phyloP scores from a whole-genome alignment of 2,797 vertebrate species.

The Hozukius guyotensis region DNA sequence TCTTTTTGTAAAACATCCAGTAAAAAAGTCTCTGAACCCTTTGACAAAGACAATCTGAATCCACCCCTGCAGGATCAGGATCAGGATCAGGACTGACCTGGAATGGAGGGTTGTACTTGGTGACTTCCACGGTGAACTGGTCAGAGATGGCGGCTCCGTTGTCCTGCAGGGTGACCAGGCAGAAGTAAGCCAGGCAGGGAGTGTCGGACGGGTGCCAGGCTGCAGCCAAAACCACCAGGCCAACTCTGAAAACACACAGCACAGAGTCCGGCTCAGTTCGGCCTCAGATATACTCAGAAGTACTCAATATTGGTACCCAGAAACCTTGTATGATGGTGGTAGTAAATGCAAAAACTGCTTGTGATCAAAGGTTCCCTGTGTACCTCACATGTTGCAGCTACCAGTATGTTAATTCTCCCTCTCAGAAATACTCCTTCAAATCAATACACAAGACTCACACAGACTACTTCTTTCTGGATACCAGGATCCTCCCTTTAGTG shows the following conservation, averaged over 20 bases:
- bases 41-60: not conserved
- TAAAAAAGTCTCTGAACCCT: not conserved
- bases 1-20: not conserved
- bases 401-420: not conserved
- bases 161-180: slow-evolving; percentile 90
- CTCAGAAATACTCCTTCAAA: not conserved
- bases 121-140: slow-evolving; percentile 91
- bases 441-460: not conserved
- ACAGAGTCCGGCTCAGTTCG: accelerated
- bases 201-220: slow-evolving; percentile 91
- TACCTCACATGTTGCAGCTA: not conserved
- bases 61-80: not conserved
- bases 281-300: not conserved
- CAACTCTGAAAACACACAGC: slow-evolving; percentile 78
- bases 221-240: slow-evolving; percentile 91
- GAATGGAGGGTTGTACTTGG: slow-evolving; percentile 90
- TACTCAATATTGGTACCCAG: not conserved
- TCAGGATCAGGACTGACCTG: slow-evolving; percentile 80
- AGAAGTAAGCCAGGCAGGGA: slow-evolving; percentile 92
- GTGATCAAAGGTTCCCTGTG: not conserved
- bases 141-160: slow-evolving; percentile 83
- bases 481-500: not conserved
- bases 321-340: not conserved
- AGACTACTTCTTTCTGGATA: not conserved
- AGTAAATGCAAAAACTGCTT: not conserved